Base-by-base conservation (phyloP, 2,113 vertebrate species). In the Casuarius casuarius region DNA sequence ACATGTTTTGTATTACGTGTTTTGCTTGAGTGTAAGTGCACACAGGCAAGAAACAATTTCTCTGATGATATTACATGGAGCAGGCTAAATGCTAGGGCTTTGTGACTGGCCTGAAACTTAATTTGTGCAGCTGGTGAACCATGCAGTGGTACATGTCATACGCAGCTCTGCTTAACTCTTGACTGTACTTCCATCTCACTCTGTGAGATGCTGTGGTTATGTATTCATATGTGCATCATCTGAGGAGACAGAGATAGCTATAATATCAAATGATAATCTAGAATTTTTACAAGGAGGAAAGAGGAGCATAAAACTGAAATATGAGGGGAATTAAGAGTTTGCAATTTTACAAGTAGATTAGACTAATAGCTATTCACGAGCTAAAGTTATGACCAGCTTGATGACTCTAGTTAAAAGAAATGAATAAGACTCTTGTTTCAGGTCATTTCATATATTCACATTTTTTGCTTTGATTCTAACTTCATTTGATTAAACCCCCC, bases 1-100 rank as follows among this genome's bases (percentile, higher is more conserved):
- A 76, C 74, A 74, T 71, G 80, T 77, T 91, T 73, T 77, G 42
- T 59, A 71, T n/a, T 38, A 44, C 1, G 0, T 44, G 31, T 76
- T 91, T 91, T 87, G 70, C 86, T 83, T 77, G 46, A 87, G 10
- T 70, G 44, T 93, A 92, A 89, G 66, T 5, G 20, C 71, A 92
- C 84, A 80, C 38, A 89, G 74, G 80, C 84, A 94, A 77, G 84
- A 91, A 94, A 95, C 87, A 94, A 92, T 93, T 96, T 96, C 63
- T 88, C 77, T 89, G 89, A 89, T 95, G 59, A 80, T 80, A 87
- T 80, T 95, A 85, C 89, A 91, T 1, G 2, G 62, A 38, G 21
- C 61, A 66, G 77, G 46, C 59, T 92, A 95, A 96, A 95, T 75
- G 71, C 7, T 28, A 74, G 77, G 75, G 51, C 77, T 94, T 82